A percentile compares a stretch with the other conserved stretches of the same genome.
Conservation (phyloP, 2,888 invertebrate genomes). For the Lepidonotus clava region DNA sequence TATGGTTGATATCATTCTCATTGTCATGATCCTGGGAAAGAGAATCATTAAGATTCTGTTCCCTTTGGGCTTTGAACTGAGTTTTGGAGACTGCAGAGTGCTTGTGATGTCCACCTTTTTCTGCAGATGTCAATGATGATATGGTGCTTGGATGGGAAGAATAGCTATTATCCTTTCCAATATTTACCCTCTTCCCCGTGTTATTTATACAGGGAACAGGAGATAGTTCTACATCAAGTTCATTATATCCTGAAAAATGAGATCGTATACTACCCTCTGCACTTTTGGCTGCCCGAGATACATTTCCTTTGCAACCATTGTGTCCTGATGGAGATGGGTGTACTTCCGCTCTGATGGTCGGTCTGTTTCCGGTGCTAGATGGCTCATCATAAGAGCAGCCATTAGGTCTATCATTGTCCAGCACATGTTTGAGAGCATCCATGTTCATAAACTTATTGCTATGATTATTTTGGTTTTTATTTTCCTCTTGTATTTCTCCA, state of each 20-base stretch:
- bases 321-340: not conserved
- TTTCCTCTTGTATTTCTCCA: too few species aligned
- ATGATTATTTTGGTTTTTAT: not conserved
- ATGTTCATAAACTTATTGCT: conserved; percentile 14
- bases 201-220: not conserved
- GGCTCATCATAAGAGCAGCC: not conserved
- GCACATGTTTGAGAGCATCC: not conserved
- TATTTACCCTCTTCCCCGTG: too few species aligned
- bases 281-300: not conserved
- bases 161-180: too few species aligned
- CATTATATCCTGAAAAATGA: not conserved
- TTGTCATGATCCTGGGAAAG: not conserved
- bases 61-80: not conserved
- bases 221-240: not conserved
- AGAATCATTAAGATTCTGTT: not conserved
- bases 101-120: too few species aligned
- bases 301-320: not conserved
- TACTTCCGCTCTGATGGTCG: not conserved
- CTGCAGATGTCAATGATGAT: too few species aligned
- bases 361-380: not conserved
- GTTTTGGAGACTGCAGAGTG: too few species aligned
- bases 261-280: not conserved
- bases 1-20: not conserved
- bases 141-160: not conserved
- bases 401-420: not conserved